Evolutionary conservation across 1,140 invertebrate species (phyloP).

Genomic region (Drosophila ohnishii): DNA sequence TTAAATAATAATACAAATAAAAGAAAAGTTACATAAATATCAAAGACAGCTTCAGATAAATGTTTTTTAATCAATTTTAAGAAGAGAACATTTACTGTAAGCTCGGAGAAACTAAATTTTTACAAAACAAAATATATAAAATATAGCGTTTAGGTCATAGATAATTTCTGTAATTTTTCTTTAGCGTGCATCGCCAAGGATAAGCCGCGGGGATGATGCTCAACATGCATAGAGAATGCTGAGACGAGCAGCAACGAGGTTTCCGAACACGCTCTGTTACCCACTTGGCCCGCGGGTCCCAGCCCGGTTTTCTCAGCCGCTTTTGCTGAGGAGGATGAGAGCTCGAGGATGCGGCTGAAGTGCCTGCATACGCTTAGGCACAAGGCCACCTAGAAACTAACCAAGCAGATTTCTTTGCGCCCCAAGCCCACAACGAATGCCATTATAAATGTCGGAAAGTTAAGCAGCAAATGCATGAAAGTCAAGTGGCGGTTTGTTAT

Average conservation of each 20-base stretch:
- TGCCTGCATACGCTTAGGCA: conserved; percentile 56
- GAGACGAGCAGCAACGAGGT: conserved; percentile 9
- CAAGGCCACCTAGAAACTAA: conserved; percentile 36
- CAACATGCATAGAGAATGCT: conserved; percentile 30
- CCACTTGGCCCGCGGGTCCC: conserved; percentile 49
- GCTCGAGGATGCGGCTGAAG: conserved; percentile 8
- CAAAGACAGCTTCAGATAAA: too few species aligned
- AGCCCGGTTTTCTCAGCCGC: conserved; percentile 52
- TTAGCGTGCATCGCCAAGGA: conserved; percentile 37
- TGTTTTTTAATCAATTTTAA: too few species aligned
- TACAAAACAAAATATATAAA: not conserved
- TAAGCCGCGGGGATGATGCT: conserved; percentile 45
- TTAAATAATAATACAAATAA: too few species aligned
- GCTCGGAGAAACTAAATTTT: not conserved
- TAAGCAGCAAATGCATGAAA: conserved; percentile 64
- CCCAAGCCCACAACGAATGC: conserved; percentile 20
- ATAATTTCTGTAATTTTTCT: not conserved
- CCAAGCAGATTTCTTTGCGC: conserved; percentile 16
- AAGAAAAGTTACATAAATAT: too few species aligned
- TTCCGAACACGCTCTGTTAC: conserved; percentile 39
- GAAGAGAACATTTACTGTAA: not conserved
- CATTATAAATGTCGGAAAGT: conserved; percentile 70
- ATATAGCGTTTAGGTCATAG: not conserved
- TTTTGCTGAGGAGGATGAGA: conserved; percentile 41
- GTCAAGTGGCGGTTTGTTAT: conserved; percentile 58